Percentiles rank a stretch among this genome's conserved stretches.
phyloP scores from a whole-genome alignment of 2,888 invertebrate genomes.

The Petrolisthes cinctipes region DNA sequence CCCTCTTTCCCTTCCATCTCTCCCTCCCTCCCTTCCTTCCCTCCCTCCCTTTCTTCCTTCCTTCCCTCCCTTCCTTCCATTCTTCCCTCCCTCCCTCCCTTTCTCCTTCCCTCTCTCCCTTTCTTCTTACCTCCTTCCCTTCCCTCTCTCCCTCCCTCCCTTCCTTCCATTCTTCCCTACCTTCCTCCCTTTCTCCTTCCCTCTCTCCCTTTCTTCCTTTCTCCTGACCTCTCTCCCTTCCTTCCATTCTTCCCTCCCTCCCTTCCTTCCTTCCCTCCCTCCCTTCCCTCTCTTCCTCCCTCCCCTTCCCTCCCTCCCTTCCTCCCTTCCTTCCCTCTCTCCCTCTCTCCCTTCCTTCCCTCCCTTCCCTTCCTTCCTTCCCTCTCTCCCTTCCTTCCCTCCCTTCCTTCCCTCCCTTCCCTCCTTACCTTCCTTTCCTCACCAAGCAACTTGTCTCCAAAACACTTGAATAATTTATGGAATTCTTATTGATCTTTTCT shows the following conservation, averaged over 20 bases:
- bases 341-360: neutral
- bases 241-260: neutral
- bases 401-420: neutral
- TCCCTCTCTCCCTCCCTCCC: neutral
- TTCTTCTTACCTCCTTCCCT: too few species aligned
- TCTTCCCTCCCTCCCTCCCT: too few species aligned
- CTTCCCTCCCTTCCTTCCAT: too few species aligned
- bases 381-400: neutral
- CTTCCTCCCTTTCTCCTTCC: too few species aligned
- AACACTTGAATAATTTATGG: neutral
- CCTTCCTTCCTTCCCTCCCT: neutral
- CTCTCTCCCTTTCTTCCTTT: too few species aligned
- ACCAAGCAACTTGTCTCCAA: constrained; percentile 1
- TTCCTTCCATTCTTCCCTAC: too few species aligned
- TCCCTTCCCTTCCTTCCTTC: neutral
- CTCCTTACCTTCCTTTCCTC: neutral
- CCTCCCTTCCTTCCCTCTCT: too few species aligned
- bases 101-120: too few species aligned
- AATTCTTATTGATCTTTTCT: neutral
- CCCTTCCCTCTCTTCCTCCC: neutral
- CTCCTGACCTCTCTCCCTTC: neutral
- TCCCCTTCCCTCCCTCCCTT: too few species aligned
- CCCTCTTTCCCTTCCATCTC: too few species aligned
- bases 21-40: too few species aligned
- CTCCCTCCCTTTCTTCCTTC: too few species aligned